Conservation (phyloP, 2,888 invertebrate genomes). For the Himalopsyche tibetana region DNA sequence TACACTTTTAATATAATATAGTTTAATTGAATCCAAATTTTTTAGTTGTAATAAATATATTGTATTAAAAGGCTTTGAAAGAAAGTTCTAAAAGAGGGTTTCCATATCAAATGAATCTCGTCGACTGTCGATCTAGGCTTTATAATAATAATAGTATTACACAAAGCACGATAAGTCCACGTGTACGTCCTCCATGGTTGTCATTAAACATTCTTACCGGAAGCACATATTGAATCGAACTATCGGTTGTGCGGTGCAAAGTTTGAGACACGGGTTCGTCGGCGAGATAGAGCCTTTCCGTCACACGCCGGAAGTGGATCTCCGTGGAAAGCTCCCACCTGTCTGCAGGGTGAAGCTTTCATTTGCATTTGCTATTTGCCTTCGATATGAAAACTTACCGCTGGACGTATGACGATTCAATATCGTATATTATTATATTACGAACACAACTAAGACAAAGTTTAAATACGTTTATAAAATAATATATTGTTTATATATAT, state of each 20-base stretch:
- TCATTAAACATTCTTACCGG: constrained; percentile 6
- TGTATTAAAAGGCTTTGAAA: too few species aligned
- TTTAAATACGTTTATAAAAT: too few species aligned
- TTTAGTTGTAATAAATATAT: too few species aligned
- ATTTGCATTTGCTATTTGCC: background rate
- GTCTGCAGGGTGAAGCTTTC: constrained; percentile 40
- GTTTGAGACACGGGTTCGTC: constrained; percentile 53
- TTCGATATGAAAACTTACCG: background rate
- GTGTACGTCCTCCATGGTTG: background rate
- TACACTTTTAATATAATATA: too few species aligned
- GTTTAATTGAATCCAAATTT: too few species aligned
- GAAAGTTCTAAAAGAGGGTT: too few species aligned
- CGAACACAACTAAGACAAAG: too few species aligned
- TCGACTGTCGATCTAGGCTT: background rate
- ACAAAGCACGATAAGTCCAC: too few species aligned
- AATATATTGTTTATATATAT: too few species aligned
- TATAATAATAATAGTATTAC: too few species aligned
- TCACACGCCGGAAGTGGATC: constrained; percentile 56
- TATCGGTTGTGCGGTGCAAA: constrained; percentile 54
- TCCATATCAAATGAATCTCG: background rate
- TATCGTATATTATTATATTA: background rate
- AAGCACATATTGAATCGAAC: constrained; percentile 46
- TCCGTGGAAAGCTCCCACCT: constrained; percentile 12
- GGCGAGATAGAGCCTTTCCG: constrained; percentile 56
- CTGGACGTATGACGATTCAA: constrained; percentile 10